A percentile compares a stretch with the other conserved stretches of the same genome.
phyloP scores from a whole-genome alignment of 2,888 invertebrate species.

The Agrotis exclamationis region DNA sequence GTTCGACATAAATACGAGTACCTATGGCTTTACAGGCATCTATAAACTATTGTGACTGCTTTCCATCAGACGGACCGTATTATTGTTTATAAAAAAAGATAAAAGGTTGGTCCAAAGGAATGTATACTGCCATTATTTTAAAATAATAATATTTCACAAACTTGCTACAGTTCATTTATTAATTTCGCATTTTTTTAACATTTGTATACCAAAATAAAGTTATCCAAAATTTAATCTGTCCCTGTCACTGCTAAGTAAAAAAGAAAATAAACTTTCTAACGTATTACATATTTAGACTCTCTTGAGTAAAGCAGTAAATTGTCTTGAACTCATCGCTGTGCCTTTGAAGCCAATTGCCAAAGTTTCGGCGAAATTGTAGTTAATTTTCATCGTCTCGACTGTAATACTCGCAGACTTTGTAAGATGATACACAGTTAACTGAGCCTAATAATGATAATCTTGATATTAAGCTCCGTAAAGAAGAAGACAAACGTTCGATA shows the following conservation, averaged over 20 bases:
- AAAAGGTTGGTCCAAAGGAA: too few relatives aligned
- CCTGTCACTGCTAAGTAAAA: conserved; percentile 1
- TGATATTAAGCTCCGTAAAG: not conserved
- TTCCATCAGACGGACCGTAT: too few relatives aligned
- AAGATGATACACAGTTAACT: conserved; percentile 29
- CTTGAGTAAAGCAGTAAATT: conserved; percentile 42
- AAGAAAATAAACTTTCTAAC: conserved; percentile 38
- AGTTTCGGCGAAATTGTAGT: conserved; percentile 42
- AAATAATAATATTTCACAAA: too few relatives aligned
- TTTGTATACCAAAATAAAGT: not conserved
- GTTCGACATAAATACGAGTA: too few relatives aligned
- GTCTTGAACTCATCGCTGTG: conserved; percentile 31
- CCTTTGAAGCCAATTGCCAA: conserved; percentile 49
- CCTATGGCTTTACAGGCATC: too few relatives aligned
- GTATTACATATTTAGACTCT: conserved; percentile 27
- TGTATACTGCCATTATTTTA: too few relatives aligned
- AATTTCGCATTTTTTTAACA: not conserved
- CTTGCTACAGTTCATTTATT: not conserved
- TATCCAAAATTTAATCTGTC: not conserved
- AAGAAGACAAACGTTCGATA: conserved; percentile 12
- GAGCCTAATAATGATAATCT: conserved; percentile 25
- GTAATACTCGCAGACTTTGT: conserved; percentile 36
- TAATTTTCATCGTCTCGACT: conserved; percentile 47
- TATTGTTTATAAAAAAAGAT: too few relatives aligned
- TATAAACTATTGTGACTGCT: too few relatives aligned